These are phyloP conservation scores for Neolamprologus caudopunctatus DNA, from an alignment of 2,113 vertebrate genomes.

Conservation along the genomic window DNA sequence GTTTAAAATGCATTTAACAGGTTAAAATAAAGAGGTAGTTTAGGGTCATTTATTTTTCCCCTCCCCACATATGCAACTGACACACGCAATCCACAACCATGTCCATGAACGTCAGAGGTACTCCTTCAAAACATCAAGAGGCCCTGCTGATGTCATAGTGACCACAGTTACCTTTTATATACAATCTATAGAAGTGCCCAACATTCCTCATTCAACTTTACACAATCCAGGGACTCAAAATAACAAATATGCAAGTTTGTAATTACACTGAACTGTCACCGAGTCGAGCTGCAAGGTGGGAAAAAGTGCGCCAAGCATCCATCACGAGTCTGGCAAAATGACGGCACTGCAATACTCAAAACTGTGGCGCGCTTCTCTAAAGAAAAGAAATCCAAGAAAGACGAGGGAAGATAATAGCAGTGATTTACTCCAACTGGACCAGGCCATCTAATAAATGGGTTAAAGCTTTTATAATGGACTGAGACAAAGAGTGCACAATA, in stretches of 20 bases:
- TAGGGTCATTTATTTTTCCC: not conserved
- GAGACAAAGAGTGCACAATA: not conserved
- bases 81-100: not conserved
- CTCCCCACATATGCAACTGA: not conserved
- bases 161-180: not conserved
- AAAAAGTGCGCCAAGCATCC: not conserved
- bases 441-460: not conserved
- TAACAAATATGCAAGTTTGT: not conserved
- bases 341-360: not conserved
- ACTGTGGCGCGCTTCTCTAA: not conserved
- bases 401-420: not conserved
- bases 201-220: not conserved
- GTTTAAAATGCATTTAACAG: not conserved
- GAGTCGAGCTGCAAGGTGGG: not conserved
- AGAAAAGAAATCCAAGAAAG: not conserved
- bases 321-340: not conserved
- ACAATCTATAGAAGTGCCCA: not conserved
- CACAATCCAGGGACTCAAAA: not conserved
- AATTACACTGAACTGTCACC: not conserved
- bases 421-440: not conserved
- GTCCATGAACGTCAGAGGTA: too few species aligned
- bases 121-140: not conserved
- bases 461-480: not conserved
- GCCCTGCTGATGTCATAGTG: not conserved
- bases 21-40: not conserved